These are phyloP conservation scores for Halichondria panicea DNA, from an alignment of 37 sponge, comb jelly and placozoan species.

Conservation along the genomic window DNA sequence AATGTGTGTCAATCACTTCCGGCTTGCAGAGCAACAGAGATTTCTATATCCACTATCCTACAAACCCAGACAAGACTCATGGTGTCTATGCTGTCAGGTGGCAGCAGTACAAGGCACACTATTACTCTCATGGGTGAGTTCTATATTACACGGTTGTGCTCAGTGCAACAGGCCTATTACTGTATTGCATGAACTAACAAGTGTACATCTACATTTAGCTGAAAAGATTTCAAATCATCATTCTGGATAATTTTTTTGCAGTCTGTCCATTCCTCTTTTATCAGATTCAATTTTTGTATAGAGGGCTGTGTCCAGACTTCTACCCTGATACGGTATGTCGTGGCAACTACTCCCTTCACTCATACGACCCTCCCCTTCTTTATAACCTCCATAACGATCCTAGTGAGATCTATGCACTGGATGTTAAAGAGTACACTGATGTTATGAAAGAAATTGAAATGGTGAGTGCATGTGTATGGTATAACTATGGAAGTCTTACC, in stretches of 20 bases:
- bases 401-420: slow-evolving; percentile 60
- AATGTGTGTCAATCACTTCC: no score
- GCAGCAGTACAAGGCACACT: slow-evolving; percentile 88
- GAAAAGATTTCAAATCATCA: no score
- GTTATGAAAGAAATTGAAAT: slow-evolving; percentile 33
- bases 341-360: slow-evolving; percentile 14
- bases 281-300: background rate
- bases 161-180: no score
- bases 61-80: slow-evolving; percentile 8
- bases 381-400: slow-evolving; percentile 65
- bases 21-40: slow-evolving; percentile 46
- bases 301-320: slow-evolving; percentile 40
- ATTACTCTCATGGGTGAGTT: slow-evolving; percentile 56
- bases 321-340: slow-evolving; percentile 80
- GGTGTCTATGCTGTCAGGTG: slow-evolving; percentile 70
- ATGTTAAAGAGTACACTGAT: slow-evolving; percentile 26
- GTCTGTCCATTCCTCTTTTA: no score
- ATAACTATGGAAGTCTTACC: no score
- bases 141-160: no score
- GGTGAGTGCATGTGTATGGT: no score
- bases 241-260: no score
- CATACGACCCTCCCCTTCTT: slow-evolving; percentile 61
- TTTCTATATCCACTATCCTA: slow-evolving; percentile 66
- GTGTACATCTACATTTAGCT: no score
- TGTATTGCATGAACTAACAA: no score